Percentiles rank a stretch among this genome's conserved stretches.
Evolutionary conservation across 1,140 invertebrate species (phyloP).

Genomic region (Lineus longissimus): DNA sequence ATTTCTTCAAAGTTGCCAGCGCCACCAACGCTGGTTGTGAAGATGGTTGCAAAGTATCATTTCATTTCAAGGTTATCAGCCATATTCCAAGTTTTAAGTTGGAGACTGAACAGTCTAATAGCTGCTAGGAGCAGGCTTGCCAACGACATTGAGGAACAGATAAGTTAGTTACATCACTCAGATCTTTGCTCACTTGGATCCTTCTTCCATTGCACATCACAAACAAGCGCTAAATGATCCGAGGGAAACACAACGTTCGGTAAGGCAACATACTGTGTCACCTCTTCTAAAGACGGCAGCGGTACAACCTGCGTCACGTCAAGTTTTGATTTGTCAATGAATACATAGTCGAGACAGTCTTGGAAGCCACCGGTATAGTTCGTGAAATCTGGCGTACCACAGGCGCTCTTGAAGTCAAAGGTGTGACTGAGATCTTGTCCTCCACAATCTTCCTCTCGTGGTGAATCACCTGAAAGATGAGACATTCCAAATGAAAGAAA

Average conservation of each 20-base stretch:
- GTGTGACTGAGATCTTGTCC: conserved; percentile 14
- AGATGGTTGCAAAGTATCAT: too few species aligned
- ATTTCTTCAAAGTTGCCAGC: too few species aligned
- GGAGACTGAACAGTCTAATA: too few species aligned
- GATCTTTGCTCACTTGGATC: too few species aligned
- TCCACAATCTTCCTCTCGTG: conserved; percentile 28
- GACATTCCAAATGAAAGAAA: not conserved
- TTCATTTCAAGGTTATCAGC: too few species aligned
- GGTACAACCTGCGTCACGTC: conserved; percentile 70
- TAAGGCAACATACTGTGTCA: conserved; percentile 68
- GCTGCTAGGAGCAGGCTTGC: too few species aligned
- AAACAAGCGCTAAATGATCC: conserved; percentile 84
- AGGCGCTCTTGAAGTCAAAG: conserved; percentile 49
- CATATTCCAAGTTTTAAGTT: too few species aligned
- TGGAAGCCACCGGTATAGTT: conserved; percentile 80
- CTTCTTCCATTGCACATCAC: conserved; percentile 68
- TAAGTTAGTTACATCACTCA: too few species aligned
- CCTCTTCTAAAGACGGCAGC: conserved; percentile 71
- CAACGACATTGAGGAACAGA: too few species aligned
- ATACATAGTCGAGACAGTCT: conserved; percentile 90
- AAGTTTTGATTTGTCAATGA: conserved; percentile 64
- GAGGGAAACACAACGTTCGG: conserved; percentile 85
- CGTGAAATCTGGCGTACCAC: conserved; percentile 65
- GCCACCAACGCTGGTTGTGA: too few species aligned
- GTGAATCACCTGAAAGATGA: not conserved